Base-by-base conservation (phyloP, 2,113 vertebrate species). In the Cebus imitator region DNA sequence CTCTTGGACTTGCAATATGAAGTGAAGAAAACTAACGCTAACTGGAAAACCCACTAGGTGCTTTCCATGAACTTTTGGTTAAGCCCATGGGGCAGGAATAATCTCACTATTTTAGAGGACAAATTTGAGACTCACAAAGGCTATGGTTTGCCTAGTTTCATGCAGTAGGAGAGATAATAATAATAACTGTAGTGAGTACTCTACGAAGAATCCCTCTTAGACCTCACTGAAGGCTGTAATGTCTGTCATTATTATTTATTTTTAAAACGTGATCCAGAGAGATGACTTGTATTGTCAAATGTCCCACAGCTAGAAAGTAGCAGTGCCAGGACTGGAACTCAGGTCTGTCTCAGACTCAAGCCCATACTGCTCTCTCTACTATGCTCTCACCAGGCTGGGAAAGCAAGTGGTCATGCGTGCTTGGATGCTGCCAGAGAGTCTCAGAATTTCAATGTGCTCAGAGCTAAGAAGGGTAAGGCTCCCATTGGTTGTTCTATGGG, bases 41-140 rank as follows among this genome's bases (percentile, higher is more conserved):
- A 92, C 66, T 13, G 7, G 23, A 78, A 25, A 81, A 18, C 55
- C 48, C 43, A 66, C 23, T 16, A 52, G 43, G 16, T 70, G 58
- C 37, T 89, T 72, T 57, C n/a, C 32, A 95, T 48, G 87, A 94
- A 91, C 23, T 94, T 61, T 45, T 72, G 64, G 40, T 87, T 87
- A 92, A 80, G 35, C 6, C 18, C 55, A 40, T 57, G 12, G 8
- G 27, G 10, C 32, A 72, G 73, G 30, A 91, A 52, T 52, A 57
- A 55, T 50, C 23, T 79, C 55, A 50, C 52, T 50, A 20, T 79
- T 92, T 87, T 72, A 83, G 23, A 83, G 64, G 82, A 95, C 16
- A 70, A 40, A 68, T 58, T 8, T 78, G 40, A 97, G 92, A 14
- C 45, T 91, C n/a, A 30, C 48, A 37, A 12, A 70, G 58, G 48